A percentile compares a stretch with the other conserved stretches of the same genome.
Conservation (phyloP, 2,797 vertebrate species). For the Pitangus sulphuratus region DNA sequence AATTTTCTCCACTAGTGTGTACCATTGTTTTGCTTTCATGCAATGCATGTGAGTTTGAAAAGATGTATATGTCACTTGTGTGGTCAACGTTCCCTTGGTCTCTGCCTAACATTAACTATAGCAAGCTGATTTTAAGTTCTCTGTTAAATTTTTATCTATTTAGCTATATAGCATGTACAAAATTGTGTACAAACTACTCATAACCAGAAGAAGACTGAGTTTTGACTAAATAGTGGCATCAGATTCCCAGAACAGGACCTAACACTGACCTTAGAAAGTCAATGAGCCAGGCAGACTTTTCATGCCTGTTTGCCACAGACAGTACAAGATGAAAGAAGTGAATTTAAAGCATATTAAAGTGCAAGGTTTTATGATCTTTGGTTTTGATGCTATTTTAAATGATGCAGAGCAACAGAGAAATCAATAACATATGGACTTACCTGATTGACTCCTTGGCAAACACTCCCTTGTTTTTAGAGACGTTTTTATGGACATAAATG, state of each 20-base stretch:
- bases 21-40: background rate
- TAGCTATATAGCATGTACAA: background rate
- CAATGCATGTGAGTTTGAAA: background rate
- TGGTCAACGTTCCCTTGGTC: background rate
- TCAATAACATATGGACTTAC: constrained; percentile 54
- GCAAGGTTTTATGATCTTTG: constrained; percentile 4
- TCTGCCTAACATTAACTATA: background rate
- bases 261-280: background rate
- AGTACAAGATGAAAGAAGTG: background rate
- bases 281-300: background rate
- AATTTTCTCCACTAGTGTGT: background rate
- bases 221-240: background rate
- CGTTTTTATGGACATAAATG: constrained; percentile 35
- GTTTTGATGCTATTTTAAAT: constrained; percentile 46
- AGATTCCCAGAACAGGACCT: background rate
- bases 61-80: rapidly evolving
- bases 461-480: background rate
- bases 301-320: background rate
- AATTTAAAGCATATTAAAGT: constrained; percentile 24
- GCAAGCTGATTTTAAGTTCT: background rate
- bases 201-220: background rate
- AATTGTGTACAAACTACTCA: background rate
- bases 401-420: constrained; percentile 1
- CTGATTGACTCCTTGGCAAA: constrained; percentile 53
- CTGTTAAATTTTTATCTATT: background rate